Evolutionary conservation across 2,113 vertebrate genomes (phyloP), one percentile per base, ranked within the genome.

Genomic region (Passer domesticus): DNA sequence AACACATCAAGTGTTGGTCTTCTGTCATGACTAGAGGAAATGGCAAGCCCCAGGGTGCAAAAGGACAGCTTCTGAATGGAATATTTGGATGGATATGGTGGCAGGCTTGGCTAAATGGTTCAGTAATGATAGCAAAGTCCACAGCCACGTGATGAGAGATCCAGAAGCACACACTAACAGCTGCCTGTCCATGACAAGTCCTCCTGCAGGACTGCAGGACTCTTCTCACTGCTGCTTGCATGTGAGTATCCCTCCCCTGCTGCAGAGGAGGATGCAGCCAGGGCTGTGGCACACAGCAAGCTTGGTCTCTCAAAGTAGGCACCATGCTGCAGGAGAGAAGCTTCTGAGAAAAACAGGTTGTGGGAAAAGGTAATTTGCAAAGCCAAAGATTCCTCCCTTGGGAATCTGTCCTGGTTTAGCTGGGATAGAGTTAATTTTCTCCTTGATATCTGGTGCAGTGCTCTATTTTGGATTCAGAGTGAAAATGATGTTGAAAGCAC

Each of bases 91-190:
- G 15, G 22, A 12, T 69, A 22, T 14, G 35, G 30, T 35, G 21
- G 10, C 24, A 82, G 60, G 5, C 3, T 19, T 68, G 37, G 16
- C 50, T 77, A 69, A 50, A 39, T 77, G 6, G 15, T 41, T 87
- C 46, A 33, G 31, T 11, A 60, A 39, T 23, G 21, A 41, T 2
- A 64, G 22, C n/a, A 35, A 81, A 90, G 27, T 31, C 19, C 50
- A 52, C 27, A 69, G 41, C 14, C 41, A 49, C 0, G 0, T 0
- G 5, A 60, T 31, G 33, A 87, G 30, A 44, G 19, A 68, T 67
- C 44, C 68, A 47, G 59, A 77, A 43, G 30, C 27, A 66, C 0
- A 0, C 3, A 8, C 11, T 0, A 2, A 23, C 2, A 39, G 11
- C 21, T 50, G 27, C 1, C 1, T 39, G 37, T 46, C 25, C 9